Evolutionary conservation across 2,113 vertebrate species (phyloP).

Genomic region (Vireo altiloquus): DNA sequence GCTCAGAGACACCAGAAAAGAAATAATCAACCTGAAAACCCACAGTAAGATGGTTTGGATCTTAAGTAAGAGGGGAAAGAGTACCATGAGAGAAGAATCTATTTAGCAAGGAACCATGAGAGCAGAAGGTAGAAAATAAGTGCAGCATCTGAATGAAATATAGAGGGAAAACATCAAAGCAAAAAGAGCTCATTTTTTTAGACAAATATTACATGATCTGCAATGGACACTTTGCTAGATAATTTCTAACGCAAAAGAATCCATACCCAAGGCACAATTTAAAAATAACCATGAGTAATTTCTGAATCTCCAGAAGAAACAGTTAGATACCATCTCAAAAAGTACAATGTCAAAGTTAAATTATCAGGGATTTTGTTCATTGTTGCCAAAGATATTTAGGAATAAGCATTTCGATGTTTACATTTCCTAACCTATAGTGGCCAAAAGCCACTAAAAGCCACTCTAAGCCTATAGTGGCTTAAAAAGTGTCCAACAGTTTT

Average conservation of each 20-base stretch:
- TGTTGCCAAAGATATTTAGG: not conserved
- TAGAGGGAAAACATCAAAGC: not conserved
- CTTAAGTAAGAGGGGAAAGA: not conserved
- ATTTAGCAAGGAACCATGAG: not conserved
- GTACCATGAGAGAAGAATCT: not conserved
- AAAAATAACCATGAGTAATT: not conserved
- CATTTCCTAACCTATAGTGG: not conserved
- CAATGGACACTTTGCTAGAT: not conserved
- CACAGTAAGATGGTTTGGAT: not conserved
- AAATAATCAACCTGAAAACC: not conserved
- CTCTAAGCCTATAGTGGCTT: not conserved
- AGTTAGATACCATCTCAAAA: not conserved
- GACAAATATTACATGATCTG: not conserved
- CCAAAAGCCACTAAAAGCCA: too few relatives aligned
- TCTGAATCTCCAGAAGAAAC: not conserved
- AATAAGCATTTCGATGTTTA: not conserved
- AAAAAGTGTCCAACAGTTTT: not conserved
- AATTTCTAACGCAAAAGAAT: not conserved
- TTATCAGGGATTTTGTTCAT: not conserved
- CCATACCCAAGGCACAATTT: not conserved
- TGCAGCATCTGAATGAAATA: not conserved
- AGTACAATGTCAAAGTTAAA: not conserved
- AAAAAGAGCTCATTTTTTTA: not conserved
- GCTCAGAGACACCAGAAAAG: not conserved
- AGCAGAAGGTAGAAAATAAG: not conserved